Evolutionary conservation across 64 coral and sea anemone species (phyloP), one percentile per base, ranked within the genome.

Genomic region (Stichodactyla mertensii): DNA sequence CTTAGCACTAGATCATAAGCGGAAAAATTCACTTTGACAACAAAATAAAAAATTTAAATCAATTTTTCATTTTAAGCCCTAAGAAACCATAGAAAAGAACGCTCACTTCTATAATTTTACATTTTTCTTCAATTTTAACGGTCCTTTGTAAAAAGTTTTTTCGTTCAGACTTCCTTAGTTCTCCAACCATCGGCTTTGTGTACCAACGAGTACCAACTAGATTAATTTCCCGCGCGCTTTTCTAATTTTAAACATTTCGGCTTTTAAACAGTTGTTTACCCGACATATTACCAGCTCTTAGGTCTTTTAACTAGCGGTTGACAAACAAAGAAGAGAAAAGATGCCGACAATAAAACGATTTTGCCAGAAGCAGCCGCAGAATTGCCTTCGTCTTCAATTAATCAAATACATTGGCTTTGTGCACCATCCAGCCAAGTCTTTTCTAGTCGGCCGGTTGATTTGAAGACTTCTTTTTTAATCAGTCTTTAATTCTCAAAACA

Each of bases 231-330:
- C 69, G 24, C 69, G 24, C 7, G 24, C 24, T 27, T 74, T 74
- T 31, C 5, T 27, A 13, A 74, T 74, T 0, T 31, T 27, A 26
- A 71, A 71, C 27, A 9, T 27, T 71, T 8, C n/a, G 69, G 69
- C 69, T 71, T 80, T 80, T 80, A 81, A 81, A 81, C 78, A 81
- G 78, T 81, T 81, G 78, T 81, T 81, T 81, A 28, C 78, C 78
- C 78, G 78, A 52, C 36, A 52, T 81, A 19, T 81, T 81, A 81
- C 67, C 11, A 71, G 67, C 67, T 22, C 67, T 81, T 81, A 55
- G 78, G 18, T 81, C 78, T 81, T 81, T 53, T 81, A 81, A 81
- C 78, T 18, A 81, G 78, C 78, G 78, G 78, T 81, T 20, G 15
- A 16, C 78, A 81, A 55, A 81, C 78, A 81, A 81, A 81, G 78